Evolutionary conservation across 2,113 vertebrate species (phyloP).

Genomic region (Alexandromys fortis): DNA sequence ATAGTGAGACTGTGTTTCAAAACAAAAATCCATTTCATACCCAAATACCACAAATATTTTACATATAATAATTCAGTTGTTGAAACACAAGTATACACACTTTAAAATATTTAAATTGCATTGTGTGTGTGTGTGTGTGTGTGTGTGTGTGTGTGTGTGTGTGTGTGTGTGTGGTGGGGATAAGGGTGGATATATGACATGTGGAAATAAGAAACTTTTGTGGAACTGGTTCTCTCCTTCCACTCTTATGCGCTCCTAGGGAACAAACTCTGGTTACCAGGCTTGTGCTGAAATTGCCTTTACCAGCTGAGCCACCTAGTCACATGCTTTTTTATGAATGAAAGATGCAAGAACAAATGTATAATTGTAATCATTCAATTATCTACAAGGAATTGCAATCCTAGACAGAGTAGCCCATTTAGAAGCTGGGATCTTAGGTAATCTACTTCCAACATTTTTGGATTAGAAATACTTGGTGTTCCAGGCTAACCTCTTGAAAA

Average conservation of each 20-base stretch:
- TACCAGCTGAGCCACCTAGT: not conserved
- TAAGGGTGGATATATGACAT: not conserved
- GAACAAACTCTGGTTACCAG: not conserved
- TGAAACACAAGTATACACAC: not conserved
- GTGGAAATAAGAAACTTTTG: not conserved
- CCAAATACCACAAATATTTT: not conserved
- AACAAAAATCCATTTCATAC: not conserved
- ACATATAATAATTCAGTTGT: not conserved
- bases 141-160: not conserved
- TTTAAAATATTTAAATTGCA: not conserved
- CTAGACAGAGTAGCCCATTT: not conserved
- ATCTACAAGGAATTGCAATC: not conserved
- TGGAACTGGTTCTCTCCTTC: not conserved
- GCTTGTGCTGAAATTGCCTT: not conserved
- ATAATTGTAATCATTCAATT: not conserved
- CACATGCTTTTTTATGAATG: not conserved
- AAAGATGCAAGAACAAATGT: slow-evolving; percentile 8
- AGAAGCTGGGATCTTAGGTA: not conserved
- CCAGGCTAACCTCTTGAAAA: not conserved
- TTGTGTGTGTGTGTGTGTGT: not conserved
- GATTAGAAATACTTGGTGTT: not conserved
- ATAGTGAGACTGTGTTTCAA: not conserved
- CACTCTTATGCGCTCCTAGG: no score
- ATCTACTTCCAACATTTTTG: not conserved
- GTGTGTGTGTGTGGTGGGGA: not conserved